A percentile compares a stretch with the other conserved stretches of the same genome.
phyloP scores from a whole-genome alignment of 37 sponge, comb jelly and placozoan genomes.

The Bolinopsis microptera region DNA sequence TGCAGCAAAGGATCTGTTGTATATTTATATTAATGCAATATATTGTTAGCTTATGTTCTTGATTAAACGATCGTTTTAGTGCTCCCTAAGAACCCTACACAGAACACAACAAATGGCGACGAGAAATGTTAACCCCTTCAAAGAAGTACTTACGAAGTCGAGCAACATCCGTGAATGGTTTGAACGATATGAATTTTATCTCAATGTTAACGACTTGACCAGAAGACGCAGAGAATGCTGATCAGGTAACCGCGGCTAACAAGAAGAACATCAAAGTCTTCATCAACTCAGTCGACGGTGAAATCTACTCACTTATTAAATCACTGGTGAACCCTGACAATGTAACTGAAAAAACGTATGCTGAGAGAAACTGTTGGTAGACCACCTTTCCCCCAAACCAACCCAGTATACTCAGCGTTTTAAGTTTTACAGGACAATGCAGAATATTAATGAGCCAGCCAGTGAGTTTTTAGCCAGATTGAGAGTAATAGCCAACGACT shows the following conservation, averaged over 20 bases:
- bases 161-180: neutral
- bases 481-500: constrained; percentile 20
- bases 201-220: neutral
- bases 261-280: neutral
- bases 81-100: neutral
- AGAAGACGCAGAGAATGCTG: neutral
- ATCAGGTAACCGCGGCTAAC: neutral
- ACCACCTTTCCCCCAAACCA: neutral
- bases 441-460: neutral
- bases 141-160: neutral
- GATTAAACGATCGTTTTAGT: neutral
- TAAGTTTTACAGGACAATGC: constrained; percentile 8
- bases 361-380: neutral
- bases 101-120: constrained; percentile 8
- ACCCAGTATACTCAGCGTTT: neutral
- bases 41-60: neutral
- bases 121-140: neutral
- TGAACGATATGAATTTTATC: constrained; percentile 5
- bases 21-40: neutral
- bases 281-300: neutral
- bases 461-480: neutral
- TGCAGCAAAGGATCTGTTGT: too few species aligned
- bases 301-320: neutral
- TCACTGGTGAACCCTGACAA: neutral
- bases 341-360: neutral